Conservation (phyloP, 2,113 vertebrate species). For the Plestiodon gilberti region DNA sequence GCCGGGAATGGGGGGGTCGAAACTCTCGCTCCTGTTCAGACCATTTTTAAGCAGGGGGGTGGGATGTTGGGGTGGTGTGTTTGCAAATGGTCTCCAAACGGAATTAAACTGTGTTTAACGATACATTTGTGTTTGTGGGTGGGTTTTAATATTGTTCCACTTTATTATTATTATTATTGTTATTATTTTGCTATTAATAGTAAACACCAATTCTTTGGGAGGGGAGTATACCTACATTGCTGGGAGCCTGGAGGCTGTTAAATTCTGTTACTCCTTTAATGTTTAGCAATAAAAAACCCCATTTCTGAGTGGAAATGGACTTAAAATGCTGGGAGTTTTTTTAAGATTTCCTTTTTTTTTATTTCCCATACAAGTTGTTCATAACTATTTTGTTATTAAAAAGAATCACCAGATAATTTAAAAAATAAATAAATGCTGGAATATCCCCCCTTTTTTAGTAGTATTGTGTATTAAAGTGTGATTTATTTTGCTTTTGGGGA, state of each 20-base stretch:
- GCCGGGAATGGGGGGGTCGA: background rate
- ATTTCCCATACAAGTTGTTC: background rate
- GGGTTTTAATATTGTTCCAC: constrained; percentile 19
- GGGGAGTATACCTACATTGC: constrained; percentile 15
- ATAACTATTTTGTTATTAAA: constrained; percentile 31
- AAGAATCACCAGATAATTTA: background rate
- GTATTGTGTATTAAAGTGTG: constrained; percentile 27
- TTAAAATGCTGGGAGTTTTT: constrained; percentile 33
- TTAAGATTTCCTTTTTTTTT: background rate
- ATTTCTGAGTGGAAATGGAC: constrained; percentile 31
- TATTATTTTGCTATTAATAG: constrained; percentile 36
- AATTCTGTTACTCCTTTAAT: constrained; percentile 24
- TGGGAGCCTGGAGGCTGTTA: constrained; percentile 9
- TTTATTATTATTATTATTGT: constrained; percentile 27
- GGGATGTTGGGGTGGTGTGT: background rate
- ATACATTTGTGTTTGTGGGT: constrained; percentile 19
- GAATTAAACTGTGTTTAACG: constrained; percentile 47
- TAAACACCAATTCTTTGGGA: constrained; percentile 23
- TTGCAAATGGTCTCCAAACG: constrained; percentile 31
- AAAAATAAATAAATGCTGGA: constrained; percentile 34
- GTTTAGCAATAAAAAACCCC: constrained; percentile 31
- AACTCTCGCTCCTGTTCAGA: background rate
- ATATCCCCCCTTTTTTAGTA: constrained; percentile 8
- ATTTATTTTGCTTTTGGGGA: constrained; percentile 24
- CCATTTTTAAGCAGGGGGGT: background rate